Base-by-base conservation (phyloP, 1,140 invertebrate species). In the Papilio helenus region DNA sequence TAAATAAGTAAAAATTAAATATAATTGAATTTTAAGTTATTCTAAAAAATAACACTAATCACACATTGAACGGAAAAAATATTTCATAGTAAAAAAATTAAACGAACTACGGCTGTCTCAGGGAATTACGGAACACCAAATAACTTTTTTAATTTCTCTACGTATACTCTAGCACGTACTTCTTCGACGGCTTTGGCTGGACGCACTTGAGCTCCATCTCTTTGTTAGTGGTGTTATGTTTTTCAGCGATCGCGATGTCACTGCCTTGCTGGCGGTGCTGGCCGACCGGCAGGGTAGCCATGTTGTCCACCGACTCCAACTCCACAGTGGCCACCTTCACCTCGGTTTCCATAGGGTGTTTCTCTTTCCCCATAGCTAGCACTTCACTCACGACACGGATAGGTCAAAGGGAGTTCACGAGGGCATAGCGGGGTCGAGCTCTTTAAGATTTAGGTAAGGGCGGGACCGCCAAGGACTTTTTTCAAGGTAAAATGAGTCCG, bases 151-250 rank as follows among this genome's bases (percentile, higher is more conserved):
- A 39, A 39, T 34, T 34, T 34, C 34, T 4, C 34, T 4, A 34
- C 3, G 65, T 9, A 72, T 49, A 65, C 55, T 79, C 61, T 78
- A 65, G 51, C 9, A 85, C 93, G 77, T 96, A 97, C 97, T 97
- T 97, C 95, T 97, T 97, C 82, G 97, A 96, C 55, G 97, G 97
- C 85, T 97, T 97, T 80, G 97, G 97, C 91, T 97, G 96, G 58
- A 97, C 97, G 89, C 97, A 97, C 95, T 97, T 97, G 55, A 97
- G 95, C 91, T 97, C 97, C 97, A 97, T 97, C 92, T 98, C 97
- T 96, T 98, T 98, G 95, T 97, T 97, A 82, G 97, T 96, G 55
- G 96, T 96, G 89, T 97, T 97, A 89, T 97, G 97, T 92, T 97
- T 97, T 90, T 97, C 97, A 55, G 96, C 96, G 83, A 96, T 97